These are phyloP conservation scores for Pimpla rufipes DNA, from an alignment of 2,888 invertebrate species.

Conservation along the genomic window DNA sequence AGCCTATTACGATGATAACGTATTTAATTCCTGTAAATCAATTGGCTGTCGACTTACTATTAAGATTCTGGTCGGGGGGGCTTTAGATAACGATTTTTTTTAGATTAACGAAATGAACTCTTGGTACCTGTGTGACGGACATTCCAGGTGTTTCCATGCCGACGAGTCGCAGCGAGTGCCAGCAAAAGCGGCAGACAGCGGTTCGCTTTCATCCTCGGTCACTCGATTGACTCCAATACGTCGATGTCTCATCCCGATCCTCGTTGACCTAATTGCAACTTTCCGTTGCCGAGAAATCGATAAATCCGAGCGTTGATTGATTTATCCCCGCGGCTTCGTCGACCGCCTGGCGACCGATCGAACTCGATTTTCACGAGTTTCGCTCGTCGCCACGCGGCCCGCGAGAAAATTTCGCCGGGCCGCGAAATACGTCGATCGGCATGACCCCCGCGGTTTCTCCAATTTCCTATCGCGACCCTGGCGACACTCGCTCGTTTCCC, in stretches of 20 bases:
- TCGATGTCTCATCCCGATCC: not conserved
- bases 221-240: not conserved
- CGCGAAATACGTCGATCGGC: not conserved
- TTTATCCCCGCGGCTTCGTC: not conserved
- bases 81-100: too few species aligned
- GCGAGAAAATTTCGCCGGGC: not conserved
- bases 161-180: slow-evolving; percentile 34
- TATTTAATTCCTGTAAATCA: not conserved
- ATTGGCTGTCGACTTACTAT: not conserved
- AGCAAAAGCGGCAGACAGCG: slow-evolving; percentile 39
- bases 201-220: slow-evolving; percentile 39
- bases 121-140: slow-evolving; percentile 28
- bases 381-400: too few species aligned
- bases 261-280: not conserved
- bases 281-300: not conserved
- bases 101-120: not conserved
- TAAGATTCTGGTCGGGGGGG: not conserved
- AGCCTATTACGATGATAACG: not conserved
- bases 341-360: not conserved
- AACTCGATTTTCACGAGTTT: too few species aligned
- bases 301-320: slow-evolving; percentile 8
- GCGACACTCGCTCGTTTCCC: slow-evolving; percentile 28
- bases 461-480: slow-evolving; percentile 27
- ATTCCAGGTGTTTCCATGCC: not conserved
- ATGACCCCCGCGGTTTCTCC: too few species aligned